phyloP scores from a whole-genome alignment of 2,113 vertebrate species.

The Falcunculus frontatus region DNA sequence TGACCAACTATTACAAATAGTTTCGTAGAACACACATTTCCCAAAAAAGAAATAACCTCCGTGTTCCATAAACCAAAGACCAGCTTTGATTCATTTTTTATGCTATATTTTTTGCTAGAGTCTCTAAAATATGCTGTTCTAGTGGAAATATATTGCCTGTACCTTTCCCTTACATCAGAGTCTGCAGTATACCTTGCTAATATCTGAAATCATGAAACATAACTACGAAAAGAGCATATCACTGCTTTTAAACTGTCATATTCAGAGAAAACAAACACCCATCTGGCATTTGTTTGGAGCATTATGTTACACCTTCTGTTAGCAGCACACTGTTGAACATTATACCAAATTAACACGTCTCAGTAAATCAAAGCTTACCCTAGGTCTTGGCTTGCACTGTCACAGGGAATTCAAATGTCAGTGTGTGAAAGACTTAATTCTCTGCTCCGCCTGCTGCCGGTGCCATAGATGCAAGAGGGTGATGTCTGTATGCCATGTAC shows the following conservation, averaged over 20 bases:
- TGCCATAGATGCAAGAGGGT: background rate
- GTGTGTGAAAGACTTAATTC: background rate
- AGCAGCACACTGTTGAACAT: background rate
- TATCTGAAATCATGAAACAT: background rate
- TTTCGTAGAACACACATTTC: background rate
- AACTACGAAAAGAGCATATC: background rate
- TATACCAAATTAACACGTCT: background rate
- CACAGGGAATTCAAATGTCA: background rate
- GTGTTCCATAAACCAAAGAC: background rate
- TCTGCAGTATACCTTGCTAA: background rate
- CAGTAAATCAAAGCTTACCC: background rate
- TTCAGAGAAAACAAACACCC: background rate
- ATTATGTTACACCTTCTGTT: conserved; percentile 13
- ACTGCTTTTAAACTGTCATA: background rate
- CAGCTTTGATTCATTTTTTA: background rate
- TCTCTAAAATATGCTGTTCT: background rate
- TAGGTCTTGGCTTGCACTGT: background rate
- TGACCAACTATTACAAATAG: background rate
- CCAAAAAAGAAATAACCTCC: background rate
- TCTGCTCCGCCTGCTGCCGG: background rate
- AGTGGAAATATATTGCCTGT: background rate
- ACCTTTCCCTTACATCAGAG: background rate
- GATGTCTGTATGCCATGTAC: background rate
- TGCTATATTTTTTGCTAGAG: background rate
- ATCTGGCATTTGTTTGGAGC: background rate